phyloP scores from a whole-genome alignment of 2,888 invertebrate genomes.

The Meteorus colon region DNA sequence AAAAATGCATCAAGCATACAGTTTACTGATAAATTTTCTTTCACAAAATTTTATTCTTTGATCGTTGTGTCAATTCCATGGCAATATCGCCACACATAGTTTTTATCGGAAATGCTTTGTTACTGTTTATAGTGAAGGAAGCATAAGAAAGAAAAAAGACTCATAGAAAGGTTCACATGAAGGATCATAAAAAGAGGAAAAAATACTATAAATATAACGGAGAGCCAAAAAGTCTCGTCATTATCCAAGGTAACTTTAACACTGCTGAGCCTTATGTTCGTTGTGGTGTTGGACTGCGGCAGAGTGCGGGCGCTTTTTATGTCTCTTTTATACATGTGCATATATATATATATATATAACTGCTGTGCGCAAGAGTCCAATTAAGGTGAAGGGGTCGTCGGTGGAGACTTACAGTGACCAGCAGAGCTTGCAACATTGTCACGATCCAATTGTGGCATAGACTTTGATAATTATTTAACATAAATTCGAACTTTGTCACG shows the following conservation, averaged over 20 bases:
- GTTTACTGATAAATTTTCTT: too few relatives aligned
- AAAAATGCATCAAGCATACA: too few relatives aligned
- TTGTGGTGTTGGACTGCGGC: slow-evolving; percentile 4
- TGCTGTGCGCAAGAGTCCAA: slow-evolving; percentile 41
- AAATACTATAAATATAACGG: slow-evolving; percentile 31
- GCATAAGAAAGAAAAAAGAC: neutral
- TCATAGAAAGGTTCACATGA: slow-evolving; percentile 19
- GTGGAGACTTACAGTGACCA: slow-evolving; percentile 19
- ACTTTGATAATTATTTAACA: slow-evolving; percentile 34
- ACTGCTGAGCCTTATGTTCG: neutral
- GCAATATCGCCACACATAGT: too few relatives aligned
- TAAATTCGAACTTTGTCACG: neutral
- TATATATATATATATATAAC: neutral
- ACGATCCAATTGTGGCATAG: slow-evolving; percentile 31
- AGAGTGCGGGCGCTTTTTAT: slow-evolving; percentile 26
- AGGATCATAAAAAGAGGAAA: slow-evolving; percentile 10
- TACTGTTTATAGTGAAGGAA: neutral
- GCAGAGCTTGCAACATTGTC: slow-evolving; percentile 32
- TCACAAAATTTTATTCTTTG: too few relatives aligned
- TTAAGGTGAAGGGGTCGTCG: slow-evolving; percentile 48
- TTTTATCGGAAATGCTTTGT: too few relatives aligned
- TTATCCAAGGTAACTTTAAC: slow-evolving; percentile 30
- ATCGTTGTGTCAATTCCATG: too few relatives aligned
- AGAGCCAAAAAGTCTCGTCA: slow-evolving; percentile 37
- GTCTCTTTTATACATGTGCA: neutral